phyloP scores from a whole-genome alignment of 2,888 invertebrate genomes.

The Megalurothrips usitatus region DNA sequence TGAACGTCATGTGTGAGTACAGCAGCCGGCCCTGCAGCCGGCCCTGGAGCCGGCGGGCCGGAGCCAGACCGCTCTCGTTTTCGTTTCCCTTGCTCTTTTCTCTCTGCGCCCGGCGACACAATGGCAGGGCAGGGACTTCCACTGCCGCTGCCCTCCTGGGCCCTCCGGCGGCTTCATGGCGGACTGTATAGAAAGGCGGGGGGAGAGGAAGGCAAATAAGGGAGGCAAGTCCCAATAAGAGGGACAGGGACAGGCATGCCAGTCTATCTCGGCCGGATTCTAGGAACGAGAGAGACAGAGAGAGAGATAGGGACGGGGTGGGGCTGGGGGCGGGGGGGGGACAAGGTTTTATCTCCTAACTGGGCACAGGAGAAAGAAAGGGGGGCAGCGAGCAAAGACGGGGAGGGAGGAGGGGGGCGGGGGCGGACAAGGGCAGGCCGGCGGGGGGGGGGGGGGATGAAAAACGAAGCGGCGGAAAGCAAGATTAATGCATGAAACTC shows the following conservation, averaged over 20 bases:
- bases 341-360: constrained; percentile 9
- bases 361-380: not conserved
- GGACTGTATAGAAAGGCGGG: too few relatives aligned
- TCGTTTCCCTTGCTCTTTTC: too few relatives aligned
- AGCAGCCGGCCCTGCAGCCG: too few relatives aligned
- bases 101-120: too few relatives aligned
- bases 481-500: constrained; percentile 25
- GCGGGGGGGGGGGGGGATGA: constrained; percentile 32
- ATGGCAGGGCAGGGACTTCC: too few relatives aligned
- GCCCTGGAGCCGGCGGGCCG: too few relatives aligned
- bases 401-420: constrained; percentile 24
- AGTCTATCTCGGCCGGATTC: too few relatives aligned
- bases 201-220: not conserved
- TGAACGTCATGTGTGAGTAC: constrained; percentile 55
- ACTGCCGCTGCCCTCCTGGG: too few relatives aligned
- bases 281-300: not conserved
- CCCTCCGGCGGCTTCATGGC: too few relatives aligned
- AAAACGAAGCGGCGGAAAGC: constrained; percentile 34
- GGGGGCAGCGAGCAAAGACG: not conserved
- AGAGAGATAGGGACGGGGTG: not conserved
- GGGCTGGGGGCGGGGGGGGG: constrained; percentile 5
- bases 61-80: too few relatives aligned
- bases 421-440: constrained; percentile 27
- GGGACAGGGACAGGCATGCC: constrained; percentile 8
- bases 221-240: constrained; percentile 26